These are phyloP conservation scores for Crotalus adamanteus DNA, from an alignment of 2,797 vertebrate genomes.

Conservation along the genomic window DNA sequence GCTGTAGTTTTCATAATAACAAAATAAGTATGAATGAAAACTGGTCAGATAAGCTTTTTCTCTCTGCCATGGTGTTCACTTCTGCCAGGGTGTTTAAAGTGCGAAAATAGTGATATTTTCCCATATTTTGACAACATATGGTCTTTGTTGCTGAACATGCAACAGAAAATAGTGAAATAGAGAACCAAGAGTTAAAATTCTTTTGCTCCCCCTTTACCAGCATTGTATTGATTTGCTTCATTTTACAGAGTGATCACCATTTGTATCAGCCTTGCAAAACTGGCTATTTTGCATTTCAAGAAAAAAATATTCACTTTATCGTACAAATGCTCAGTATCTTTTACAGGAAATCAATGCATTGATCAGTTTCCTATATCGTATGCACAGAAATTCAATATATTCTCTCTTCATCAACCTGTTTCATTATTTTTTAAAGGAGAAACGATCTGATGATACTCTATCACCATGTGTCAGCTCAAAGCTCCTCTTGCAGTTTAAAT, in stretches of 20 bases:
- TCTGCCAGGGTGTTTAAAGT: not conserved
- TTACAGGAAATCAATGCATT: constrained; percentile 12
- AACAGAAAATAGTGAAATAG: not conserved
- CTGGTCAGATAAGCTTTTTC: not conserved
- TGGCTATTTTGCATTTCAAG: constrained; percentile 24
- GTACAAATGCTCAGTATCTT: constrained; percentile 28
- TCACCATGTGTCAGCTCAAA: not conserved
- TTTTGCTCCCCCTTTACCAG: not conserved
- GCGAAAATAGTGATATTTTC: not conserved
- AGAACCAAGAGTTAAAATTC: not conserved
- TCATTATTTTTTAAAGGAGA: constrained; percentile 39
- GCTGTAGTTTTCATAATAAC: not conserved
- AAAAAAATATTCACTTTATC: constrained; percentile 20
- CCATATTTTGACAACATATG: not conserved
- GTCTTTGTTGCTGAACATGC: not conserved
- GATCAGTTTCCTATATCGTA: constrained; percentile 42
- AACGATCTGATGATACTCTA: constrained; percentile 14
- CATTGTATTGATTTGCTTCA: not conserved
- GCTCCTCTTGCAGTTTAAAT: constrained; percentile 33
- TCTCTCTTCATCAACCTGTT: constrained; percentile 27
- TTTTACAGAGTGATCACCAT: constrained; percentile 9
- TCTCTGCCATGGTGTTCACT: not conserved
- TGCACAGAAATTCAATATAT: constrained; percentile 35
- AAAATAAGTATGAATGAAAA: not conserved
- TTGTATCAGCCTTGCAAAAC: not conserved